Conservation (phyloP, 2,888 invertebrate genomes). For the Lochmaea capreae region DNA sequence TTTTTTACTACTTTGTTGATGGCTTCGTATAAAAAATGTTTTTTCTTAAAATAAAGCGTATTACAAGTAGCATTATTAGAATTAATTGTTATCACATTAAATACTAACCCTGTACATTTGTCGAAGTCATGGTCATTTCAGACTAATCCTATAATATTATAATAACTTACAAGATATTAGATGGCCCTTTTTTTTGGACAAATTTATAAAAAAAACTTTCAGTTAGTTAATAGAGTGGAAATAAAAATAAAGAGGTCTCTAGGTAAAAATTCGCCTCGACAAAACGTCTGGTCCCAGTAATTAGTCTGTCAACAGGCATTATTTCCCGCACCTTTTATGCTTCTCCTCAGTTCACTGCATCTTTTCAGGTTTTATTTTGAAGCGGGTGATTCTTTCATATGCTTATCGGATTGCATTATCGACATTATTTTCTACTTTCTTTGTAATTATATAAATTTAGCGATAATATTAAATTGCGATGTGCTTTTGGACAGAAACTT, state of each 20-base stretch:
- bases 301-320: slow-evolving; percentile 60
- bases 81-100: too few relatives aligned
- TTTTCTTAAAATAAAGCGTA: too few relatives aligned
- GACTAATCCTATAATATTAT: too few relatives aligned
- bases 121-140: too few relatives aligned
- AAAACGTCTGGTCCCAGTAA: slow-evolving; percentile 48
- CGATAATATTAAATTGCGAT: neutral
- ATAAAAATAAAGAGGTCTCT: neutral
- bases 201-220: neutral
- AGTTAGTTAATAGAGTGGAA: neutral
- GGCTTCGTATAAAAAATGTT: too few relatives aligned
- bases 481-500: neutral
- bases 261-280: slow-evolving; percentile 7
- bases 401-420: slow-evolving; percentile 49
- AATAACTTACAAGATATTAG: too few relatives aligned
- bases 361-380: slow-evolving; percentile 48
- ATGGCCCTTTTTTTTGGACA: too few relatives aligned
- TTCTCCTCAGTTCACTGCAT: slow-evolving; percentile 54
- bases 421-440: slow-evolving; percentile 40
- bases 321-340: slow-evolving; percentile 55
- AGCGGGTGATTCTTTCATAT: slow-evolving; percentile 50
- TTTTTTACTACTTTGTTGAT: too few relatives aligned
- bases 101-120: too few relatives aligned
- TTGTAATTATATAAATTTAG: slow-evolving; percentile 16
- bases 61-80: too few relatives aligned